These are phyloP conservation scores for Halictus ligatus DNA, from an alignment of 2,888 invertebrate genomes.

Conservation along the genomic window DNA sequence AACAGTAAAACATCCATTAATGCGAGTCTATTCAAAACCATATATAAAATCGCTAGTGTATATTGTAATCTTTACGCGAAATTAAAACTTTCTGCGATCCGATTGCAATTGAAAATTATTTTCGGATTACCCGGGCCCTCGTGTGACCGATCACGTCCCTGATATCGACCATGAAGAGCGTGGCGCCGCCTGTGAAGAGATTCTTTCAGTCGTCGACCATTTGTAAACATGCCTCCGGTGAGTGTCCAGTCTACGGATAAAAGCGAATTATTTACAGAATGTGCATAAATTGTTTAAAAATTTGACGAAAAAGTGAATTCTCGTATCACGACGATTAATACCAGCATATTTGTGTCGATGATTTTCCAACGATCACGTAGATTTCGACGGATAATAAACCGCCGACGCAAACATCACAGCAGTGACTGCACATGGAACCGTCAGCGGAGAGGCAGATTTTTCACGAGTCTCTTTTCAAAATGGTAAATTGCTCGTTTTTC, in stretches of 20 bases:
- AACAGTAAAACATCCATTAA: too few species aligned
- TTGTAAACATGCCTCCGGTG: slow-evolving; percentile 79
- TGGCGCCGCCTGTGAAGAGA: slow-evolving; percentile 55
- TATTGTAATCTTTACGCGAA: neutral
- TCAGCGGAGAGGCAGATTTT: neutral
- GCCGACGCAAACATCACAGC: neutral
- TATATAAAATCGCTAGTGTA: neutral
- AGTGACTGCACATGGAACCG: slow-evolving; percentile 32
- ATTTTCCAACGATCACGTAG: slow-evolving; percentile 42
- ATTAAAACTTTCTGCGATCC: neutral
- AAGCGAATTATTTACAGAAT: slow-evolving; percentile 31
- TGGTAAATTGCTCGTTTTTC: slow-evolving; percentile 47
- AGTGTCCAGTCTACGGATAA: slow-evolving; percentile 63
- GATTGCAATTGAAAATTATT: neutral
- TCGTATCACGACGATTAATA: neutral
- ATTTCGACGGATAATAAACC: slow-evolving; percentile 45
- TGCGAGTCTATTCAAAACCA: too few species aligned
- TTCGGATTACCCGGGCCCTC: neutral
- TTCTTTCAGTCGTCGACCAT: slow-evolving; percentile 71
- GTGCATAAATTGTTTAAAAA: slow-evolving; percentile 22
- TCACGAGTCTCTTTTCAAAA: slow-evolving; percentile 36
- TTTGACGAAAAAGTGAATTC: slow-evolving; percentile 21
- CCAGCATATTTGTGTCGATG: neutral
- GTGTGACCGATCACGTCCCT: slow-evolving; percentile 2
- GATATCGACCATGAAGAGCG: slow-evolving; percentile 16